Evolutionary conservation across 2,113 vertebrate species (phyloP).

Genomic region (Apteryx owenii): DNA sequence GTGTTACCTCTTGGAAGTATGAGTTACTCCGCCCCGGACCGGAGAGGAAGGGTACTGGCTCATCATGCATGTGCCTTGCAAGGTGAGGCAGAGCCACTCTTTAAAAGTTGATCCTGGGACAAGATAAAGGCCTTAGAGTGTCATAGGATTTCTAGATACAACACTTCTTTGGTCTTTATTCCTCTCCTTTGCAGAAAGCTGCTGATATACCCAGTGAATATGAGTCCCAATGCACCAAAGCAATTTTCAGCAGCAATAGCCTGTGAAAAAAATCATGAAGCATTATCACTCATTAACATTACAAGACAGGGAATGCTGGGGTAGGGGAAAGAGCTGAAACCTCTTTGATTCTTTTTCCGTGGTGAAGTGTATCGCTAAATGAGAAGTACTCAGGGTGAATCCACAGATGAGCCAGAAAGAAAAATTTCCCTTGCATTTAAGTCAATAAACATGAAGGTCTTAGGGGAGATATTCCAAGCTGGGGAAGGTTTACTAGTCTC

Average conservation of each 20-base stretch:
- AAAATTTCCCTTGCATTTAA: neutral
- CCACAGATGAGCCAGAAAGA: neutral
- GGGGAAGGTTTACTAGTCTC: neutral
- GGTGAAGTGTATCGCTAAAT: neutral
- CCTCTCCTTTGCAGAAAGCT: neutral
- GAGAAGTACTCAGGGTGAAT: neutral
- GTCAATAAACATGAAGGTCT: neutral
- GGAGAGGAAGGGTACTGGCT: neutral
- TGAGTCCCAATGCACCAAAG: constrained; percentile 2
- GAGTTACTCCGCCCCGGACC: neutral
- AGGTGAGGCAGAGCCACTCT: neutral
- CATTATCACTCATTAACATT: constrained; percentile 19
- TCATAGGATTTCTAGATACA: neutral
- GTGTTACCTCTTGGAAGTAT: neutral
- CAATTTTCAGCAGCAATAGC: constrained; percentile 33
- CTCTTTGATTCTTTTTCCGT: neutral
- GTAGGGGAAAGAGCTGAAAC: neutral
- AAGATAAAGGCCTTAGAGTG: neutral
- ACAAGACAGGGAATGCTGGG: neutral
- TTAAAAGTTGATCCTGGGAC: neutral
- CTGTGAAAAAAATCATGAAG: neutral
- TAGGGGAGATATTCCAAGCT: neutral
- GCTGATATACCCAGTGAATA: neutral
- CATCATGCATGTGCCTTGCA: accelerated
- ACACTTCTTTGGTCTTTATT: neutral